phyloP scores from a whole-genome alignment of 2,797 vertebrate genomes.

The Tympanoctomys barrerae region DNA sequence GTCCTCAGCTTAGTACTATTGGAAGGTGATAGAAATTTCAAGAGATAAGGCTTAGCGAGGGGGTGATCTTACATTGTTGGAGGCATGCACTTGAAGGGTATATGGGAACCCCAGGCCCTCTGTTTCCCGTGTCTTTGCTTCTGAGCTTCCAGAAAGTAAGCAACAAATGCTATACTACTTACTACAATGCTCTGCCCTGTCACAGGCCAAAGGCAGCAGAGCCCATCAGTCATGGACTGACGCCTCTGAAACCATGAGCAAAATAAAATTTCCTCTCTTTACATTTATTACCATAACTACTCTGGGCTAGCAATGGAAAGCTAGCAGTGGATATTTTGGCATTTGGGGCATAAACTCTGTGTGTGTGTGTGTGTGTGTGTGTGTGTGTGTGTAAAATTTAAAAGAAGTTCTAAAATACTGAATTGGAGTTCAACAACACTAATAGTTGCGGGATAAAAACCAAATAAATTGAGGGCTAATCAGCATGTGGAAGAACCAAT shows the following conservation, averaged over 20 bases:
- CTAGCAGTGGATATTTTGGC: neutral
- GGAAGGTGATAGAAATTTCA: neutral
- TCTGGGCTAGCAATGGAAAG: neutral
- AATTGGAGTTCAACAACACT: neutral
- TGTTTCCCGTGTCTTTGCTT: neutral
- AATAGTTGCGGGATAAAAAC: neutral
- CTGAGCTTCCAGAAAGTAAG: neutral
- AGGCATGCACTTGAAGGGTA: neutral
- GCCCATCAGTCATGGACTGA: neutral
- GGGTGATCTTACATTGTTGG: neutral
- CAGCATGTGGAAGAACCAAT: neutral
- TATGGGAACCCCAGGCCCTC: neutral
- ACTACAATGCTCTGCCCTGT: neutral
- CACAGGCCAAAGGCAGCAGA: neutral
- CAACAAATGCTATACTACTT: neutral
- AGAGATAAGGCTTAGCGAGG: neutral
- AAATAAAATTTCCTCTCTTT: neutral
- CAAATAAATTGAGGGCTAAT: neutral
- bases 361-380: neutral
- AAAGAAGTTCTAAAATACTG: neutral
- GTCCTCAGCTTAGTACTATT: neutral
- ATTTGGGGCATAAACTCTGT: neutral
- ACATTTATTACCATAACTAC: neutral
- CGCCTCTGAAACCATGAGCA: neutral
- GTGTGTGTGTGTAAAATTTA: neutral